Base-by-base conservation (phyloP, 2,113 vertebrate species). In the Glaucomys volans region DNA sequence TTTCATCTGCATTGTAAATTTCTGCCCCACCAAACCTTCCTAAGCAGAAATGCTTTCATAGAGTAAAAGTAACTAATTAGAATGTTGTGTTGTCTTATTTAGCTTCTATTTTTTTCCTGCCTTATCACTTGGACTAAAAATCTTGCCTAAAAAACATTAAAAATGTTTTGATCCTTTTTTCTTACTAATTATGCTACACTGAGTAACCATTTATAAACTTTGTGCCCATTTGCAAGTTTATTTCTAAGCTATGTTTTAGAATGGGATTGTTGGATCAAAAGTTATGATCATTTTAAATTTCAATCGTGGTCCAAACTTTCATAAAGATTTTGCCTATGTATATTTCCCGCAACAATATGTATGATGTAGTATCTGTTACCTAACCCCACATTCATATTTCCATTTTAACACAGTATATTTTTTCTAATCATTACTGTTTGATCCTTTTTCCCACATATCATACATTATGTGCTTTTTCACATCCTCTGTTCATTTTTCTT, bases 401-500 rank as follows among this genome's bases (percentile, higher is more conserved):
- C 2, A 2, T 5, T 44, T 50, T 67, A 81, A 67, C 8, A 30
- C 1, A 32, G 24, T 9, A 62, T 42, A 62, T n/a, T 94, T 82
- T 92, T 6, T 87, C 28, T 86, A 14, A 37, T 52, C 40, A 67
- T 88, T 47, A 80, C 32, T 66, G 16, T 37, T 74, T 80, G 28
- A 74, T 8, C 3, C 75, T 24, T 89, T 89, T 91, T 85, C n/a
- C 74, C 83, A 59, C 83, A 89, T 95, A 50, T 77, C 24, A 94
- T 93, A 22, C 8, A 44, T 35, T 17, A 64, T 5, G 71, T 66
- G 52, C 16, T 54, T 92, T 93, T 89, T 79, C 7, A 69, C 28
- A 87, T 83, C 17, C 1, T 90, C 79, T 75, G 18, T 13, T 40
- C 14, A 85, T 59, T 84, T 79, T 87, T 40, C 47, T 50, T 66